Conservation (phyloP, 2,113 vertebrate genomes). For the Aramus guarauna region DNA sequence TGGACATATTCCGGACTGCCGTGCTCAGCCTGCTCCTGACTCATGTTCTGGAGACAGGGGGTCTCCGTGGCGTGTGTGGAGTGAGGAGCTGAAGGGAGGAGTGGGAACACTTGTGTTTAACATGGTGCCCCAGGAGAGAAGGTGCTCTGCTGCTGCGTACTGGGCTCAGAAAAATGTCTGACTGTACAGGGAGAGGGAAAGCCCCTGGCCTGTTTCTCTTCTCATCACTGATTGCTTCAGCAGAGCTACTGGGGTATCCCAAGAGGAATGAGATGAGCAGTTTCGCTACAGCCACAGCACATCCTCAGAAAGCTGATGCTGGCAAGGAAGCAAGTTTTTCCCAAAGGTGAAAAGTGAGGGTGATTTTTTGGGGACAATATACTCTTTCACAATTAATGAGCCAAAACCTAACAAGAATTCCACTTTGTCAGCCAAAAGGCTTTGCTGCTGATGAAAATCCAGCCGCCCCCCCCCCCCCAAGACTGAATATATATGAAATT, state of each 20-base stretch:
- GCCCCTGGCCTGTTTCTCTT: background rate
- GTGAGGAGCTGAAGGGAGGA: background rate
- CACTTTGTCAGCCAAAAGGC: background rate
- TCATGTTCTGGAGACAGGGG: background rate
- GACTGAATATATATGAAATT: background rate
- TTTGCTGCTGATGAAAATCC: background rate
- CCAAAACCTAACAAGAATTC: background rate
- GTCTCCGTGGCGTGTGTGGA: rapidly evolving
- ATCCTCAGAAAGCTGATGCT: background rate
- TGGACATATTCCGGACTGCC: rapidly evolving
- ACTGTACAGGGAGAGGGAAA: background rate
- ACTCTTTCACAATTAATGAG: background rate
- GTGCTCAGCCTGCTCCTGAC: rapidly evolving
- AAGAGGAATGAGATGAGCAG: background rate
- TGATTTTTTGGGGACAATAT: background rate
- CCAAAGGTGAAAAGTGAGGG: background rate
- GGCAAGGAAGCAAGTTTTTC: background rate
- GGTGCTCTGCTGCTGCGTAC: background rate
- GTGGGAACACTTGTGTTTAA: background rate
- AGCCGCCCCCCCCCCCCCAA: background rate
- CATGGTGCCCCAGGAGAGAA: background rate
- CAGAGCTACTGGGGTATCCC: background rate
- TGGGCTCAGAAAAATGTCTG: background rate
- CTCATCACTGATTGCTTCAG: background rate
- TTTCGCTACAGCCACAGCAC: background rate